Conservation (phyloP, 2,888 invertebrate genomes). For the Tipula confusa region DNA sequence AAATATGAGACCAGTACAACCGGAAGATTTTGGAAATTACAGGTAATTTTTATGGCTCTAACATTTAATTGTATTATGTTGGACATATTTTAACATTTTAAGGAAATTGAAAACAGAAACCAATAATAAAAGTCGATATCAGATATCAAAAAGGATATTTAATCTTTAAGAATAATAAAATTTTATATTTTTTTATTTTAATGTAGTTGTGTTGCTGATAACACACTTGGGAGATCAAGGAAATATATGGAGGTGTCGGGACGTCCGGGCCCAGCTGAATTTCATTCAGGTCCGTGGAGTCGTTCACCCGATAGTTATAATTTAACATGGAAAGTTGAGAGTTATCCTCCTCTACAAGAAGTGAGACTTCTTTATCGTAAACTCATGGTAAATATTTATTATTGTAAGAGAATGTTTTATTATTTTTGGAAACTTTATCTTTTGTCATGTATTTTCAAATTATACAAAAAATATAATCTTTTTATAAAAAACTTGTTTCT, state of each 20-base stretch:
- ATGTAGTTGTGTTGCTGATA: conserved; percentile 65
- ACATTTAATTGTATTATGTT: background rate
- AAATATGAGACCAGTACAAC: conserved; percentile 61
- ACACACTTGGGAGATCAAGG: conserved; percentile 62
- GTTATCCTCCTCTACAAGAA: conserved; percentile 67
- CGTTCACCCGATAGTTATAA: conserved; percentile 59
- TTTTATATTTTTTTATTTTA: conserved; percentile 35
- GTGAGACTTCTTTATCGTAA: conserved; percentile 65
- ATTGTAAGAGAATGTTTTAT: background rate
- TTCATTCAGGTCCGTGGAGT: conserved; percentile 63
- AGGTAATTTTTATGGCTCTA: conserved; percentile 48
- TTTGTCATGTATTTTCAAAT: no score
- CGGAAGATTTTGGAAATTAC: conserved; percentile 67
- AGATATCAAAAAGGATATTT: background rate
- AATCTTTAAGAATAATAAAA: background rate
- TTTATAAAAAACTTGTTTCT: no score
- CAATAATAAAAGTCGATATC: background rate
- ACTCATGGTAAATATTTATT: conserved; percentile 54
- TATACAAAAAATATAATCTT: no score
- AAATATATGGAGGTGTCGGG: conserved; percentile 69
- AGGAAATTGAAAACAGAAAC: conserved; percentile 25
- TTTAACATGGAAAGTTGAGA: conserved; percentile 66
- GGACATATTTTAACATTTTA: background rate
- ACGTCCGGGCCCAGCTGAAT: conserved; percentile 64
- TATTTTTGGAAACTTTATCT: no score